A percentile compares a stretch with the other conserved stretches of the same genome.
phyloP scores from a whole-genome alignment of 2,888 invertebrate species.

The Agrochola lychnidis region DNA sequence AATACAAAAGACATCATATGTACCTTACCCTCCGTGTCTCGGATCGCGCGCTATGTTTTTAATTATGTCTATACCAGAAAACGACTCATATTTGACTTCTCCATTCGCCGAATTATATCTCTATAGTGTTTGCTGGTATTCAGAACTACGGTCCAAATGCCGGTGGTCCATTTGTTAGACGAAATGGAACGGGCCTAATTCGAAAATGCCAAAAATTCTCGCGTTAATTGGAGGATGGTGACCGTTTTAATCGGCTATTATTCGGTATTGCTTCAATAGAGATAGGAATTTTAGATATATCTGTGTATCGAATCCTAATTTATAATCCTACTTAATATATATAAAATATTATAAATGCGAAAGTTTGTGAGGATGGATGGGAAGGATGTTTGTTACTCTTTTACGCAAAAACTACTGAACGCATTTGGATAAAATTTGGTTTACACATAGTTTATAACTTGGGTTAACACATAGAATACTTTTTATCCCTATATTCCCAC shows the following conservation, averaged over 20 bases:
- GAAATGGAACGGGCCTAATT: constrained; percentile 16
- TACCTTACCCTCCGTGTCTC: too few relatives aligned
- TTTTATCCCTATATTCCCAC: too few relatives aligned
- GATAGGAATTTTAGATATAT: not conserved
- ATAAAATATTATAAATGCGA: too few relatives aligned
- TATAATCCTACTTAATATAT: too few relatives aligned
- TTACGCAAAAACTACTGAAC: too few relatives aligned
- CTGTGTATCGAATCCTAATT: not conserved
- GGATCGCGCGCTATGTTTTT: constrained; percentile 3
- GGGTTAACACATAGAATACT: too few relatives aligned
- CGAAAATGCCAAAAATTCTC: constrained; percentile 37
- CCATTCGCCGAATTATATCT: not conserved
- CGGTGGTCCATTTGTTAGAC: constrained; percentile 7
- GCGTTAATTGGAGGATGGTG: not conserved
- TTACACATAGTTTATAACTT: too few relatives aligned
- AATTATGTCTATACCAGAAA: constrained; percentile 14
- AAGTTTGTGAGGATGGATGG: too few relatives aligned
- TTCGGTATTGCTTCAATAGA: not conserved
- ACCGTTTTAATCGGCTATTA: not conserved
- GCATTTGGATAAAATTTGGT: too few relatives aligned
- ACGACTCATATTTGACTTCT: not conserved
- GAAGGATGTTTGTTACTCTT: too few relatives aligned
- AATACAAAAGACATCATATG: not conserved
- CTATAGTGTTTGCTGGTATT: not conserved
- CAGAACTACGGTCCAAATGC: constrained; percentile 2